A percentile compares a stretch with the other conserved stretches of the same genome.
phyloP scores from a whole-genome alignment of 2,888 invertebrate species.

The Oasisia sp. region DNA sequence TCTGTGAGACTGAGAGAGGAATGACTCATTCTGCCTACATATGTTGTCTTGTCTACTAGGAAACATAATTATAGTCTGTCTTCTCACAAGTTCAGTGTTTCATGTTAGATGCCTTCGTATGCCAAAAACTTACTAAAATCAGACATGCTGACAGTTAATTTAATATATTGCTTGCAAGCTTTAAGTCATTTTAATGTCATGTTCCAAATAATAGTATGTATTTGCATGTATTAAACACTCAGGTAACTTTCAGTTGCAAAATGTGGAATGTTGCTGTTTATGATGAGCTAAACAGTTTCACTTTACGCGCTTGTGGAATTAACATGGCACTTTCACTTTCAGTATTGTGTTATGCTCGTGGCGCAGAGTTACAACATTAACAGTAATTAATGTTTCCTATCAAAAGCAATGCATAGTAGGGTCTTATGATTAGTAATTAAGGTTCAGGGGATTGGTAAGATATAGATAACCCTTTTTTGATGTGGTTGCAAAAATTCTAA shows the following conservation, averaged over 20 bases:
- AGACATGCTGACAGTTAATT: background rate
- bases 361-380: background rate
- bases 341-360: slow-evolving; percentile 9
- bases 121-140: too few species aligned
- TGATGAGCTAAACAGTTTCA: background rate
- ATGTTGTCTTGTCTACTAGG: too few species aligned
- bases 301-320: background rate
- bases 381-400: background rate
- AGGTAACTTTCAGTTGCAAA: background rate
- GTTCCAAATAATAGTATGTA: background rate
- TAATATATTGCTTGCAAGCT: background rate
- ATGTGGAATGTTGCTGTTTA: background rate
- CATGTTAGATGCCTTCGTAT: too few species aligned
- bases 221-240: background rate
- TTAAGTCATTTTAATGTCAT: background rate
- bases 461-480: background rate
- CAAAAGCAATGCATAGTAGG: background rate
- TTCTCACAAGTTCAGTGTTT: too few species aligned
- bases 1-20: too few species aligned
- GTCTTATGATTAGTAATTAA: background rate
- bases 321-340: background rate
- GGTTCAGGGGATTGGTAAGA: background rate
- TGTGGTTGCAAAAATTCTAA: background rate
- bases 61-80: too few species aligned
- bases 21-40: too few species aligned